Conservation (phyloP, 2,797 vertebrate species). For the Aplochiton taeniatus region DNA sequence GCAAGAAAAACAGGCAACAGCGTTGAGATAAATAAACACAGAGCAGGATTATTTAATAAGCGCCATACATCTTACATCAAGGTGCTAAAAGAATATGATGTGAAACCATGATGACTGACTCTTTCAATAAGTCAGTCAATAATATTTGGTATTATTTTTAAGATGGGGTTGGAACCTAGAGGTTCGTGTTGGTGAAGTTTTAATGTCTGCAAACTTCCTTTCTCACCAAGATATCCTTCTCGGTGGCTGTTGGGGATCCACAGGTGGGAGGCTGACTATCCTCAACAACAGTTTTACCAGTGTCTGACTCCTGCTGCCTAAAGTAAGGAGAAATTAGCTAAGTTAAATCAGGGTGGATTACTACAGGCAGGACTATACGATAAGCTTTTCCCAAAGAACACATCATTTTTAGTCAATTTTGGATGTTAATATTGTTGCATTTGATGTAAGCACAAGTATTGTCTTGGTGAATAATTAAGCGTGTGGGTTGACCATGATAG, state of each 20-base stretch:
- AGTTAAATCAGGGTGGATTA: neutral
- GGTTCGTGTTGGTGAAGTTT: neutral
- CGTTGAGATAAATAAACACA: too few relatives aligned
- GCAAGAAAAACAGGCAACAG: too few relatives aligned
- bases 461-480: too few relatives aligned
- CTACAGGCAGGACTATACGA: neutral
- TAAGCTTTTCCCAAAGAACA: too few relatives aligned
- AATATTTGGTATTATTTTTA: neutral
- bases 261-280: constrained; percentile 42
- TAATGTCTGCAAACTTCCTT: neutral
- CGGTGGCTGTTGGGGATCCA: constrained; percentile 41
- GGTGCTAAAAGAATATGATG: too few relatives aligned
- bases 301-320: constrained; percentile 68
- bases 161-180: neutral
- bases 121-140: too few relatives aligned
- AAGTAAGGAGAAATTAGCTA: constrained; percentile 17
- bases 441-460: too few relatives aligned
- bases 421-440: too few relatives aligned
- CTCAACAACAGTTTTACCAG: constrained; percentile 38
- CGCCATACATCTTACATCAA: too few relatives aligned
- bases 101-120: too few relatives aligned
- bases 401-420: neutral
- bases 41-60: too few relatives aligned
- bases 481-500: too few relatives aligned
- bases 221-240: constrained; percentile 78